Base-by-base conservation (phyloP, 2,888 invertebrate genomes). In the Deilephila porcellus region DNA sequence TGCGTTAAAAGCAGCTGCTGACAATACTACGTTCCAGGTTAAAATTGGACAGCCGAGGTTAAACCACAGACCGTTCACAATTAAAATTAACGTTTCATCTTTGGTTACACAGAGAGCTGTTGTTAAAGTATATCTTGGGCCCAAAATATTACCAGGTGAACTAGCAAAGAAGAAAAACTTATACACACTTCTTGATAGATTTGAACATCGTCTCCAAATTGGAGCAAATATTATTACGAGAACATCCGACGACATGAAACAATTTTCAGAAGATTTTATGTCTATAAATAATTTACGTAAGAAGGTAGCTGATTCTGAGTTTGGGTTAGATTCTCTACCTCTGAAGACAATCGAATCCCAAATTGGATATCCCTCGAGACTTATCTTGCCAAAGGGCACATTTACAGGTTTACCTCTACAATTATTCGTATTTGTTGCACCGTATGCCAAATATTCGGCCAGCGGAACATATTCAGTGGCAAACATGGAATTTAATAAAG, bases 331-430 rank as follows among this genome's bases (percentile, higher is more conserved):
- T 75, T 91, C 94, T 53, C 92, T 89, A 89, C 82, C 93, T 89
- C 70, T 86, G 19, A 95, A 95, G 86, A 91, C 91, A 45, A 85
- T 95, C 72, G 91, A 94, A 78, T 91, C 93, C 25, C 94, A 96
- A 83, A 95, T 95, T 75, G 96, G 96, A 74, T 97, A 96, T 90
- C 97, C 97, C 32, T 93, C 96, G 73, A 95, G 97, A 75, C 91
- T 97, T 71, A 87, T 97, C 73, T 90, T 98, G 73, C 97, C 98
- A 4, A 97, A 95, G 87, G 98, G 98, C 74, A 95, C 93, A 79
- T 86, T 90, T 19, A 95, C 95, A 77, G 97, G 98, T 32, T 90
- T 96, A 82, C 95, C 95, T 32, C 95, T 96, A 86, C 96, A 96
- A 84, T 86, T 97, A 72, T 96, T 96, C 90, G 95, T 96, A 75